Base-by-base conservation (phyloP, 2,113 vertebrate genomes). In the Tor tambroides region DNA sequence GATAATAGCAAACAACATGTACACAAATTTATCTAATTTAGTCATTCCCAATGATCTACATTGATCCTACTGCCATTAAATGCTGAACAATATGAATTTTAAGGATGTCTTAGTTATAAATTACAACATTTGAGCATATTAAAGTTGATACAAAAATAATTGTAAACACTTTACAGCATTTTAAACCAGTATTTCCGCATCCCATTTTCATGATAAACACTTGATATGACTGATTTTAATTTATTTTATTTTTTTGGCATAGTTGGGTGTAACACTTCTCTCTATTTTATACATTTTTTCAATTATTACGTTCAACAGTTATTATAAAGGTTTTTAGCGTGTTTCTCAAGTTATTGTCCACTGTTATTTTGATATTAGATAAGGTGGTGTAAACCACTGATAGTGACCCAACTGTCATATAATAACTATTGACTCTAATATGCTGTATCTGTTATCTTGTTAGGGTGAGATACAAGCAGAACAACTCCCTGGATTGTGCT, bases 401-500 rank as follows among this genome's bases (percentile, higher is more conserved):
- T 59, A 59, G 19, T 35, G 30, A 71, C 32, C 4, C 5, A 74
- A 41, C 35, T 3, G 21, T 43, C 35, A 72, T 35, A 35, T 35
- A 6, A 32, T 32, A 41, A 74, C 19, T 38, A 38, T 21, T n/a
- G 21, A 74, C 5, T 74, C 1, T 6, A 74, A 74, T 12, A 72
- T 74, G 35, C 71, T 11, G 4, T n/a, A 10, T 41, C 15, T 69
- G 71, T 74, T 74, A 32, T 74, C 35, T 74, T 74, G 32, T 74
- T 23, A 74, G 71, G 35, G 4, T 6, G 35, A 41, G 10, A 41
- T n/a, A 12, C 10, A 1, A 74, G 5, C 19, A 11, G 35, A 74
- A 6, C 35, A 72, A 72, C 71, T 74, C 32, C 71, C 71, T 74
- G 71, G 71, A 74, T 6, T 74, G 21, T 74, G 69, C 35, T 72